phyloP scores from a whole-genome alignment of 2,888 invertebrate genomes.

The Gortyna flavago region DNA sequence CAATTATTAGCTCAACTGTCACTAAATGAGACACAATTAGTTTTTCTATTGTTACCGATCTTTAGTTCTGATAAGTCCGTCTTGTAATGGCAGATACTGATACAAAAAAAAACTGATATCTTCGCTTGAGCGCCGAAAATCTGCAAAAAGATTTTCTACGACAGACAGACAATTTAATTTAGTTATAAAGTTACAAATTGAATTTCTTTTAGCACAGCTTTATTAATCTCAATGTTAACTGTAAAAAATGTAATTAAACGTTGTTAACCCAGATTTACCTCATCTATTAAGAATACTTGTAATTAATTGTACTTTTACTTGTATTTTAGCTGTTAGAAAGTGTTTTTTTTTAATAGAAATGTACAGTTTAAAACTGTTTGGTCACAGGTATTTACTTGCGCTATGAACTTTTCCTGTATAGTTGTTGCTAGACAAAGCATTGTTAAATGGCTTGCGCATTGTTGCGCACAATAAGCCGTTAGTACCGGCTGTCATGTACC shows the following conservation, averaged over 20 bases:
- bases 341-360: background rate
- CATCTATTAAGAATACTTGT: background rate
- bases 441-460: background rate
- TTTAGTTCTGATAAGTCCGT: no score
- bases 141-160: slow-evolving; percentile 19
- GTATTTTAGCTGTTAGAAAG: background rate
- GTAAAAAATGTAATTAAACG: slow-evolving; percentile 9
- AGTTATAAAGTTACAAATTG: slow-evolving; percentile 6
- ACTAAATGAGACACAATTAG: no score
- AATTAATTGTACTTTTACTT: slow-evolving; percentile 1
- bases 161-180: slow-evolving; percentile 8
- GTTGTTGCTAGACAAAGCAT: background rate
- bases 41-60: no score
- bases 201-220: slow-evolving; percentile 30
- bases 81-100: background rate
- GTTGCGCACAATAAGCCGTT: background rate
- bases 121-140: background rate
- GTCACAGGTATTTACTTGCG: background rate
- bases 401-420: background rate
- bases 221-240: slow-evolving; percentile 24
- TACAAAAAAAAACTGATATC: background rate
- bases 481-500: background rate
- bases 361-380: background rate
- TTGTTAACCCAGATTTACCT: background rate
- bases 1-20: background rate